These are phyloP conservation scores for Ferdinandea cuprea DNA, from an alignment of 2,888 invertebrate species.

Conservation along the genomic window DNA sequence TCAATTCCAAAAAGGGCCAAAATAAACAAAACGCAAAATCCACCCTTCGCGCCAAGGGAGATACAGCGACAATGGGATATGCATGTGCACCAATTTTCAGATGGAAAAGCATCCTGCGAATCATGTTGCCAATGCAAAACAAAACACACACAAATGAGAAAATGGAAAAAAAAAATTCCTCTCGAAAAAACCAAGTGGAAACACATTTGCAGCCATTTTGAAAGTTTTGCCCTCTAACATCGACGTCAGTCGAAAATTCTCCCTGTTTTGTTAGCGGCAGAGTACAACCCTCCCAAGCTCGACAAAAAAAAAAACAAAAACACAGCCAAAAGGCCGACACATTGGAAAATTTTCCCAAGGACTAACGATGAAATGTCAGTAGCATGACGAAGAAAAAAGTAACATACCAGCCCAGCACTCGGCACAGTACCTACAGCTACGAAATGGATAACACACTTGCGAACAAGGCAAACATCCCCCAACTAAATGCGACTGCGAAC, in stretches of 20 bases:
- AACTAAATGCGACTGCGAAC: constrained; percentile 65
- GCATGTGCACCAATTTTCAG: constrained; percentile 59
- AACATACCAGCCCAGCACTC: constrained; percentile 36
- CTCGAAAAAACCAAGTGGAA: constrained; percentile 6
- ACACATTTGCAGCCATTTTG: constrained; percentile 72
- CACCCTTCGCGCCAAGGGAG: neutral
- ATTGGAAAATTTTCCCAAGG: constrained; percentile 73
- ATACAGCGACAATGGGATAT: constrained; percentile 28
- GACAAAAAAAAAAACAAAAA: constrained; percentile 23
- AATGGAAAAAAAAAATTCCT: too few species aligned
- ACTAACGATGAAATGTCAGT: constrained; percentile 74
- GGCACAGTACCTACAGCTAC: constrained; percentile 28
- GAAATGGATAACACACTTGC: constrained; percentile 49
- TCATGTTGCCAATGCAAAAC: constrained; percentile 63
- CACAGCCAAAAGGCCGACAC: constrained; percentile 66
- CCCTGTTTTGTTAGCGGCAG: constrained; percentile 1
- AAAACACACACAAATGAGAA: constrained; percentile 50
- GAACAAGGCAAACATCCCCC: constrained; percentile 63
- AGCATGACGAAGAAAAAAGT: constrained; percentile 36
- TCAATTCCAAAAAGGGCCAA: constrained; percentile 18
- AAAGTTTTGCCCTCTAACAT: constrained; percentile 59
- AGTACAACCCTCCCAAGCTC: constrained; percentile 47
- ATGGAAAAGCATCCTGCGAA: constrained; percentile 65
- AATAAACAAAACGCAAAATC: constrained; percentile 9
- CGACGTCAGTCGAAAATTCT: constrained; percentile 20